Base-by-base conservation (phyloP, 2,888 invertebrate species). In the Tupiocoris notatus region DNA sequence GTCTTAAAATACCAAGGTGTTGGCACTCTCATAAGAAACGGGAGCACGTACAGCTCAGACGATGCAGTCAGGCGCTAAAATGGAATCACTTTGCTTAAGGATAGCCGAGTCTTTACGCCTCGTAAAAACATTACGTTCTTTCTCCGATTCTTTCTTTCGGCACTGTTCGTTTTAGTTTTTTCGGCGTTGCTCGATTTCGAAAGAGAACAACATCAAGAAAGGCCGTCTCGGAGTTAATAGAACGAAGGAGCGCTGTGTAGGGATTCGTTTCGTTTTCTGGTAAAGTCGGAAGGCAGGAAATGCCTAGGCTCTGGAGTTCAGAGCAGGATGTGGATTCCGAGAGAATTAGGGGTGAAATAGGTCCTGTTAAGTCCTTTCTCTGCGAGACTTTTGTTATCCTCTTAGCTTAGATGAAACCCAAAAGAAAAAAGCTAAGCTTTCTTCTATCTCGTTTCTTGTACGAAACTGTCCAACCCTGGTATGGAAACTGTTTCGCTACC, bases 61-160 rank as follows among this genome's bases (percentile, higher is more conserved):
- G 12, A 39, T 39, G 39, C 39, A 3, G 39, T 7, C 39, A 39
- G 39, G 39, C 39, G 25, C 39, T 39, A n/a, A 7, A 62, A 62
- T 12, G 63, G 62, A 62, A 73, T 61, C 73, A 62, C 73, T 75
- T 75, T 75, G 64, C 75, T 58, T 75, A 75, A 65, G 75, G 23
- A 58, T 64, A 21, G 20, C 17, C 39, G 63, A 57, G 75, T 64
- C 23, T 75, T 75, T 66, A 65, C 75, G 22, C 75, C 75, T 75
- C 75, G 75, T 75, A 75, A 75, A 75, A 75, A 75, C 75, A 75
- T 75, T 75, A 75, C 39, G 73, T 54, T 62, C 24, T 39, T 65
- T 24, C 70, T 9, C 39, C 56, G 16, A 18, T 54, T 21, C 7
- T 73, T 73, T 73, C 63, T 20, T 39, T 22, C 39, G 18, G 24